Conservation (phyloP, 2,113 vertebrate genomes). For the Silurus asotus region DNA sequence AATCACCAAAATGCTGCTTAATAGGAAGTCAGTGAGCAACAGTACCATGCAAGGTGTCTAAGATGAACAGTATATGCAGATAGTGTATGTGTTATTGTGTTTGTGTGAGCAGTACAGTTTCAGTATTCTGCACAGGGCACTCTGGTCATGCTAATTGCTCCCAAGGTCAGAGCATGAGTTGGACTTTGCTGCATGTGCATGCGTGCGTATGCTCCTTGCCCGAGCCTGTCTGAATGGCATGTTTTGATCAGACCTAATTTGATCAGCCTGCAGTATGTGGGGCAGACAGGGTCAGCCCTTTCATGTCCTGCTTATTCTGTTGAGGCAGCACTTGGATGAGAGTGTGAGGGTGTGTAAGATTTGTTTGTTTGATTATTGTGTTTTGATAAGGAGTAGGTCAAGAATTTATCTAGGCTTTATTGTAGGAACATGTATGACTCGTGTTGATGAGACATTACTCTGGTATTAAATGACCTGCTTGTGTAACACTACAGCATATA, state of each 20-base stretch:
- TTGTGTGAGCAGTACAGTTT: slow-evolving; percentile 47
- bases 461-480: background rate
- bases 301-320: slow-evolving; percentile 71
- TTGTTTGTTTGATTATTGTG: slow-evolving; percentile 64
- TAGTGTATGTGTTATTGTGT: slow-evolving; percentile 11
- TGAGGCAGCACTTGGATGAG: slow-evolving; percentile 51
- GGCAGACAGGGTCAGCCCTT: slow-evolving; percentile 69
- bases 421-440: slow-evolving; percentile 12
- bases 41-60: background rate
- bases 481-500: background rate
- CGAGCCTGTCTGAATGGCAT: slow-evolving; percentile 71
- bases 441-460: slow-evolving; percentile 24
- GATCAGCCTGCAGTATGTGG: slow-evolving; percentile 71
- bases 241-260: slow-evolving; percentile 78
- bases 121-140: slow-evolving; percentile 62
- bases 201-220: slow-evolving; percentile 27
- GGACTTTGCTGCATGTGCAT: slow-evolving; percentile 25
- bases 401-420: background rate
- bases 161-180: slow-evolving; percentile 71
- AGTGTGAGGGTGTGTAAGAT: slow-evolving; percentile 47
- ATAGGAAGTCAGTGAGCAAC: background rate
- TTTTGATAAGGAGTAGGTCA: slow-evolving; percentile 58
- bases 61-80: slow-evolving; percentile 54
- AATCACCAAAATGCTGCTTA: background rate
- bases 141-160: slow-evolving; percentile 77